Evolutionary conservation across 2,797 vertebrate genomes (phyloP).

Genomic region (Clarias pachynema): DNA sequence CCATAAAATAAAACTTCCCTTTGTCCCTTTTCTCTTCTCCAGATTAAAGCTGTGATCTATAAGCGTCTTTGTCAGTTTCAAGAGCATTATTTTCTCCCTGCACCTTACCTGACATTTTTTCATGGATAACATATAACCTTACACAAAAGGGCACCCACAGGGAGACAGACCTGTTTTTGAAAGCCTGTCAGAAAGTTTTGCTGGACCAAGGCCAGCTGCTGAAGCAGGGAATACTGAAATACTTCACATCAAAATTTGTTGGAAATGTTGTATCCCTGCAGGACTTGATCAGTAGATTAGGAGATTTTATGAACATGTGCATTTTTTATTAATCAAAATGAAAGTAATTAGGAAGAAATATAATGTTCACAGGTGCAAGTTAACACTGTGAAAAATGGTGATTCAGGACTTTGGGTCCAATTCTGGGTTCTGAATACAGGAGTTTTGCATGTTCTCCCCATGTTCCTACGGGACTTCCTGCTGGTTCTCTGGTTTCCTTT

Average conservation of each 20-base stretch:
- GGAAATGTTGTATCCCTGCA: neutral
- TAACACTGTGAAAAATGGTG: neutral
- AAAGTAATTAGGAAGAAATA: neutral
- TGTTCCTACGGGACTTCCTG: neutral
- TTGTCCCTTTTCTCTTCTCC: neutral
- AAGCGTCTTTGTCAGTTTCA: neutral
- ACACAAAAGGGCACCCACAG: conserved; percentile 14
- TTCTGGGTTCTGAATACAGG: neutral
- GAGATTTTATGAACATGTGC: too few species aligned
- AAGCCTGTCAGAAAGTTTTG: conserved; percentile 16
- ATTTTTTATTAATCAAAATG: neutral
- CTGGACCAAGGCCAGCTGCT: neutral
- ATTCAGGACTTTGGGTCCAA: neutral
- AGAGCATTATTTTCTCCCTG: conserved; percentile 6
- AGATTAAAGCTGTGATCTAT: neutral
- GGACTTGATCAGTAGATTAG: neutral
- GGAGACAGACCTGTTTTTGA: conserved; percentile 14
- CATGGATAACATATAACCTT: neutral
- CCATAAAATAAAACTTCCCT: neutral
- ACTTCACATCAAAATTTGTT: neutral
- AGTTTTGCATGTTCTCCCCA: neutral
- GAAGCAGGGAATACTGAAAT: neutral
- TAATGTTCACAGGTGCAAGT: neutral
- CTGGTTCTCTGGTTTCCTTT: neutral
- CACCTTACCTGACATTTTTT: conserved; percentile 23